Percentiles rank a stretch among this genome's conserved stretches.
Evolutionary conservation across 2,113 vertebrate genomes (phyloP).

Genomic region (Rhegmatorhina hoffmannsi): DNA sequence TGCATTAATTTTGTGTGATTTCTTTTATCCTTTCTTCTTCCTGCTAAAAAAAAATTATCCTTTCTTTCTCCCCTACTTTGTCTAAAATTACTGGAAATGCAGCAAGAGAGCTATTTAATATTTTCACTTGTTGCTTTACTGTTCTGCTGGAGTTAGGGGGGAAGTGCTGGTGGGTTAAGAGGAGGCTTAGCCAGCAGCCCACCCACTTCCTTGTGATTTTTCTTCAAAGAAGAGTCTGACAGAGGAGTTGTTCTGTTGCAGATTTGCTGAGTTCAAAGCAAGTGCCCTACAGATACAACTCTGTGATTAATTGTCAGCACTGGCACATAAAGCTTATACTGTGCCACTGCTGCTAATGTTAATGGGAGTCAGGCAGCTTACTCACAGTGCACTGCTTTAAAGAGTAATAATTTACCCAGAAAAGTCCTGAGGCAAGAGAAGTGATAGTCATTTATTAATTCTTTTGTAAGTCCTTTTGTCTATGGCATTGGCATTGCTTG

Average conservation of each 20-base stretch:
- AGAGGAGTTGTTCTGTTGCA: conserved; percentile 36
- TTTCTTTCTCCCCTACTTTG: not conserved
- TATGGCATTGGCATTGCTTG: not conserved
- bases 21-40: not conserved
- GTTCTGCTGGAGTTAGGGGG: not conserved
- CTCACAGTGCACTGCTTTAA: conserved; percentile 40
- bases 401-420: conserved; percentile 46
- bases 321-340: not conserved
- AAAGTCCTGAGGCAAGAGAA: not conserved
- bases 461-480: conserved; percentile 42
- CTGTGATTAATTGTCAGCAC: conserved; percentile 48
- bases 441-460: not conserved
- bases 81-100: not conserved
- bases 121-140: conserved; percentile 8
- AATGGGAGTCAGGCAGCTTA: conserved; percentile 53
- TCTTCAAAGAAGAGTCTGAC: conserved; percentile 43
- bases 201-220: conserved; percentile 30
- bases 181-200: not conserved
- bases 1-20: conserved; percentile 2
- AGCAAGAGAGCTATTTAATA: not conserved
- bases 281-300: conserved; percentile 30
- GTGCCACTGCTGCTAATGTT: conserved; percentile 4
- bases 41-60: not conserved
- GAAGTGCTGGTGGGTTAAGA: not conserved
- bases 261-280: conserved; percentile 36